These are phyloP conservation scores for Phoeniculus purpureus DNA, from an alignment of 2,797 vertebrate species.

Conservation along the genomic window DNA sequence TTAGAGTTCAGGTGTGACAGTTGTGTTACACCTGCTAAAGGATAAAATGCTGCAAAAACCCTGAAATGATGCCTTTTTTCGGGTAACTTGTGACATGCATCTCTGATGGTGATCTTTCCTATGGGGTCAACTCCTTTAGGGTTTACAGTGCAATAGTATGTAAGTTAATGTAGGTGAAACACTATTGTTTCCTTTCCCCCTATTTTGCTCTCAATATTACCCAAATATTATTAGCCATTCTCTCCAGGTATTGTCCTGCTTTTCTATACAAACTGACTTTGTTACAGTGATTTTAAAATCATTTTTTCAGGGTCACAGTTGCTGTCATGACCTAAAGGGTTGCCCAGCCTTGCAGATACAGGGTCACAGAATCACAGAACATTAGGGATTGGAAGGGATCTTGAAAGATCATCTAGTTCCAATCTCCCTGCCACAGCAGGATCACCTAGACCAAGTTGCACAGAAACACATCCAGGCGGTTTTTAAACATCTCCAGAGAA, in stretches of 20 bases:
- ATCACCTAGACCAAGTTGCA: no score
- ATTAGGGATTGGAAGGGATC: no score
- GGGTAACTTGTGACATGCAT: not conserved
- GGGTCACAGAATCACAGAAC: no score
- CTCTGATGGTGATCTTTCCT: not conserved
- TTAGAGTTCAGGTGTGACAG: fast-evolving
- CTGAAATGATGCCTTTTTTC: not conserved
- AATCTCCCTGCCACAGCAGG: no score
- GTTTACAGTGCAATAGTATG: not conserved
- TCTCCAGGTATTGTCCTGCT: not conserved
- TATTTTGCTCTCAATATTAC: fast-evolving
- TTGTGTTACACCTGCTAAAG: not conserved
- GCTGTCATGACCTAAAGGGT: not conserved
- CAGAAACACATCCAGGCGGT: no score
- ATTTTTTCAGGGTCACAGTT: not conserved
- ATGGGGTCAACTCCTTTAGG: fast-evolving
- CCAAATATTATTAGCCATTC: not conserved
- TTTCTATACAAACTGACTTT: not conserved
- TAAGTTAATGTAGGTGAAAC: not conserved
- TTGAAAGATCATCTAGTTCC: no score
- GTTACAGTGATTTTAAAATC: not conserved
- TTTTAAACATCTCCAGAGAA: no score
- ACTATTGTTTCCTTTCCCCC: not conserved
- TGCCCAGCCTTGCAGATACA: not conserved
- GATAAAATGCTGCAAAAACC: not conserved